A percentile compares a stretch with the other conserved stretches of the same genome.
phyloP scores from a whole-genome alignment of 2,797 vertebrate genomes.

The Triplophysa yarkandensis region DNA sequence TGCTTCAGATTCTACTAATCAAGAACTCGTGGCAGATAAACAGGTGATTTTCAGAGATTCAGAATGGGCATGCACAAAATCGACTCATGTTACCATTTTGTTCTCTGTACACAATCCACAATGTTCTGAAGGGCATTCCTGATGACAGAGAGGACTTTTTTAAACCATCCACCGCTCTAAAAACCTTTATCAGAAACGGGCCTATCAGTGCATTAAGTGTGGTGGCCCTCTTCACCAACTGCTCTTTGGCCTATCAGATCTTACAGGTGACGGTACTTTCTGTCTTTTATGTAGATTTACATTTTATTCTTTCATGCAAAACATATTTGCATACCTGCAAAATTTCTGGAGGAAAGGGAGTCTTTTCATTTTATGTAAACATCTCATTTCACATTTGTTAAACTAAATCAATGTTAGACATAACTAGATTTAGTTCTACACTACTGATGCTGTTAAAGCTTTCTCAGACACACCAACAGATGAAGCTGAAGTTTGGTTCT shows the following conservation, averaged over 20 bases:
- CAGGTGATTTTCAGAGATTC: constrained; percentile 73
- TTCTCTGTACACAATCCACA: constrained; percentile 88
- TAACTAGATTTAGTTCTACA: too few relatives aligned
- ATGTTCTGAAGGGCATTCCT: constrained; percentile 97
- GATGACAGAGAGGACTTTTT: constrained; percentile 97
- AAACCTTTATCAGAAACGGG: constrained; percentile 99
- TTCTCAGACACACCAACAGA: too few relatives aligned
- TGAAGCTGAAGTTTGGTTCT: too few relatives aligned
- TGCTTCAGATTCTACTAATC: constrained; percentile 95
- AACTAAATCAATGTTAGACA: too few relatives aligned
- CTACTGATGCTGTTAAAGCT: too few relatives aligned
- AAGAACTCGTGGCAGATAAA: constrained; percentile 99
- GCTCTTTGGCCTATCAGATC: constrained; percentile 97
- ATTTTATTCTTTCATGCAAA: background rate
- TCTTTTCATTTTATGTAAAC: too few relatives aligned
- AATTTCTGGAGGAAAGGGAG: background rate
- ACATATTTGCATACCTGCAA: background rate
- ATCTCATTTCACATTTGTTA: too few relatives aligned
- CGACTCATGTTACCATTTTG: too few relatives aligned
- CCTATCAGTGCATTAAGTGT: constrained; percentile 99
- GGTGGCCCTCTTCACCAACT: constrained; percentile 98
- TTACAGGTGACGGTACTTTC: constrained; percentile 83
- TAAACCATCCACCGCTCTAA: constrained; percentile 99
- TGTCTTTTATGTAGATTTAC: background rate
- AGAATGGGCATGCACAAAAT: background rate